Conservation (phyloP, 2,888 invertebrate species). For the Leuctra nigra region DNA sequence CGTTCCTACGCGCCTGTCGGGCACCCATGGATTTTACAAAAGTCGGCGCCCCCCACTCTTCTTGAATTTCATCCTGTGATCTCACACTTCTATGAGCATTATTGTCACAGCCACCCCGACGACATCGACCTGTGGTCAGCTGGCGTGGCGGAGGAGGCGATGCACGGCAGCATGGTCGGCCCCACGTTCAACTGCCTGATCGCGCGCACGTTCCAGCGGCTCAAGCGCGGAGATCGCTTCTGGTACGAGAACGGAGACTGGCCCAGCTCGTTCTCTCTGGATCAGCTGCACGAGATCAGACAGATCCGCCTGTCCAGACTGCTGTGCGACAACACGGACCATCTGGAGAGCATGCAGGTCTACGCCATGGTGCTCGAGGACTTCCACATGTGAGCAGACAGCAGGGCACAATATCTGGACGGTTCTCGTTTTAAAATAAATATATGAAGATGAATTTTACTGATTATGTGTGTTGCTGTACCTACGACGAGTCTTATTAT, state of each 20-base stretch:
- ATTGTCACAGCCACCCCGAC: conserved; percentile 35
- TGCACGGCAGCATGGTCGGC: conserved; percentile 43
- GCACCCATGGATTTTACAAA: too few relatives aligned
- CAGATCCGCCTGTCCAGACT: conserved; percentile 37
- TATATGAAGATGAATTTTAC: background rate
- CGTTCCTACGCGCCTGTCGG: too few relatives aligned
- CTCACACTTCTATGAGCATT: too few relatives aligned
- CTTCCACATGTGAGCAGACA: conserved; percentile 41
- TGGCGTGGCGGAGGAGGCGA: conserved; percentile 43
- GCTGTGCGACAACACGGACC: conserved; percentile 42
- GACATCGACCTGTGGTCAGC: conserved; percentile 42
- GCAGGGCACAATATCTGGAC: too few relatives aligned
- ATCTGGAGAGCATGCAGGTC: conserved; percentile 40
- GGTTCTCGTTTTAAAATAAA: too few relatives aligned
- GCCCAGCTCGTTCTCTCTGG: conserved; percentile 40
- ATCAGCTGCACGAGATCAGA: conserved; percentile 41
- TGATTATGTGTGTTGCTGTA: too few relatives aligned
- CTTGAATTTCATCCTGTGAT: too few relatives aligned
- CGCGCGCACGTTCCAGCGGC: conserved; percentile 42
- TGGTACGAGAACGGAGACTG: conserved; percentile 45
- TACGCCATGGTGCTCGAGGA: conserved; percentile 42
- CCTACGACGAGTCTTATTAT: too few relatives aligned
- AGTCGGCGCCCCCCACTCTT: too few relatives aligned
- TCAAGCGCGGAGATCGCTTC: conserved; percentile 45
- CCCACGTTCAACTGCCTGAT: conserved; percentile 48